These are phyloP conservation scores for Oriolus oriolus DNA, from an alignment of 2,113 vertebrate species.

Conservation along the genomic window DNA sequence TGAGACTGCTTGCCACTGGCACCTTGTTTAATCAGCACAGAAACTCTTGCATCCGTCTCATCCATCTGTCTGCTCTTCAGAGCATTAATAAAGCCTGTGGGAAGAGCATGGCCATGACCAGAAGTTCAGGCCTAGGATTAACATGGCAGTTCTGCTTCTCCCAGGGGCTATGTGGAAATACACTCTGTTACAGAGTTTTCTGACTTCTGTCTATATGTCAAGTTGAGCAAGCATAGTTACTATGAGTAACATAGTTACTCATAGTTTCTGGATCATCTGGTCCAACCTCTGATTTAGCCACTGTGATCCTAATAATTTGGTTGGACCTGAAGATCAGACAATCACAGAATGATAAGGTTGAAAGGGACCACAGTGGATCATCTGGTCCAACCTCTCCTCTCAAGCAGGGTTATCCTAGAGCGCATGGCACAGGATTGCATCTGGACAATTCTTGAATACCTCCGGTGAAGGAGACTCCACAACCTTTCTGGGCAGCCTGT, in stretches of 20 bases:
- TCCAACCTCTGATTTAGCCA: not conserved
- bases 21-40: not conserved
- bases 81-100: not conserved
- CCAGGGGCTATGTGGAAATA: not conserved
- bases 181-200: not conserved
- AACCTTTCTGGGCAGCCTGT: not conserved
- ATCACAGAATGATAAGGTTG: not conserved
- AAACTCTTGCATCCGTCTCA: not conserved
- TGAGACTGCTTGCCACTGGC: not conserved
- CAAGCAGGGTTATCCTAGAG: not conserved
- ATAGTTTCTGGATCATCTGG: no score
- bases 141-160: not conserved
- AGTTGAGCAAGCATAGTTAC: not conserved
- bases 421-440: no score
- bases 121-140: not conserved
- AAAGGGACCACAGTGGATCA: not conserved
- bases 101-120: not conserved
- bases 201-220: not conserved
- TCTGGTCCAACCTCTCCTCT: not conserved
- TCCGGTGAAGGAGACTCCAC: not conserved
- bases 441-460: not conserved
- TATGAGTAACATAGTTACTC: not conserved
- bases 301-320: not conserved
- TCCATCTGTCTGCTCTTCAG: not conserved
- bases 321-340: not conserved